A percentile compares a stretch with the other conserved stretches of the same genome.
Conservation (phyloP, 1,140 invertebrate genomes). For the Orchestia grillus region DNA sequence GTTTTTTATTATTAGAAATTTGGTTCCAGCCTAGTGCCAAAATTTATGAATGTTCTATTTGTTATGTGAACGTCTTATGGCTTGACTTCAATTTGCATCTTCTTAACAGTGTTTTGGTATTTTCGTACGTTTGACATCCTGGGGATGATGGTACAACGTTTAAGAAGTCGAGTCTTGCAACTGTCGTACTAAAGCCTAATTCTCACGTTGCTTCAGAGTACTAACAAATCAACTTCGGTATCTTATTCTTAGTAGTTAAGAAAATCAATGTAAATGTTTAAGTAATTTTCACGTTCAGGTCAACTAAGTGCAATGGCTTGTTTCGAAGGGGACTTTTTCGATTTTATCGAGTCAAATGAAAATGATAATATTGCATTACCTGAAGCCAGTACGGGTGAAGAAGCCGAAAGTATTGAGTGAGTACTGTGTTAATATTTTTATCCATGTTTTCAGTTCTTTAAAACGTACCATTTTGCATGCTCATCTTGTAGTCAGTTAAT, state of each 20-base stretch:
- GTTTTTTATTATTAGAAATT: too few species aligned
- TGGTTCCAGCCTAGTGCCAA: too few species aligned
- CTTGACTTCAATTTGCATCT: too few species aligned
- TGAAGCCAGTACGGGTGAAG: conserved; percentile 50
- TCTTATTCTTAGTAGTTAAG: neutral
- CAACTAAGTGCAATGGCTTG: conserved; percentile 58
- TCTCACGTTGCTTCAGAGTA: neutral
- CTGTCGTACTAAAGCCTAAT: neutral
- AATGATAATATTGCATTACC: conserved; percentile 60
- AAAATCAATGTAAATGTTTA: neutral
- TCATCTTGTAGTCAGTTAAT: too few species aligned
- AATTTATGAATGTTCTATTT: too few species aligned
- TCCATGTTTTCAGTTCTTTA: neutral
- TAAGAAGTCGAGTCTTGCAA: neutral
- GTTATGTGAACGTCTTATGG: too few species aligned
- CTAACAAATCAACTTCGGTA: neutral
- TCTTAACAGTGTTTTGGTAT: too few species aligned
- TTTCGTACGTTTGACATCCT: neutral
- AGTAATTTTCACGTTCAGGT: neutral
- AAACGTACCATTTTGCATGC: neutral
- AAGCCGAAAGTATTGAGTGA: conserved; percentile 61
- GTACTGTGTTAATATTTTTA: conserved; percentile 23
- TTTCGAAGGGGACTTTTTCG: conserved; percentile 63
- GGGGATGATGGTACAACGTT: neutral
- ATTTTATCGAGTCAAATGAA: conserved; percentile 57